Percentiles rank a stretch among this genome's conserved stretches.
These are phyloP conservation scores for Andrena fulva DNA, from an alignment of 2,888 invertebrate species.

Conservation along the genomic window DNA sequence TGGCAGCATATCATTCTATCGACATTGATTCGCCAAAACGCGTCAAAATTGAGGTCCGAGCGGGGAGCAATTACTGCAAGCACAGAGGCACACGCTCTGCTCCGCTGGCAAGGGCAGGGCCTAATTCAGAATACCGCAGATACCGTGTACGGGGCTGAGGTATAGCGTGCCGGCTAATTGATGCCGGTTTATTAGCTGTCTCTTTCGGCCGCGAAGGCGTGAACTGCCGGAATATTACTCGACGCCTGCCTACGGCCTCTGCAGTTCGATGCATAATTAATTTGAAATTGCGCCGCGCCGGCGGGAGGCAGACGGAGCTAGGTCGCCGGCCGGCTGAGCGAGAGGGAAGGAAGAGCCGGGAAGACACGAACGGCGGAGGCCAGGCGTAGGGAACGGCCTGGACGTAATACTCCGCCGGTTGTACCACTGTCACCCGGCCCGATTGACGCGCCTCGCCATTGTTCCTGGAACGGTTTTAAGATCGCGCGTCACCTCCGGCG, in stretches of 20 bases:
- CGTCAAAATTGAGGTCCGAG: slow-evolving; percentile 57
- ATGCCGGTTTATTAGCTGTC: slow-evolving; percentile 82
- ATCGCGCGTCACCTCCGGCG: slow-evolving; percentile 34
- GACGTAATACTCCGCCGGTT: slow-evolving; percentile 38
- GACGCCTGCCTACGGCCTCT: slow-evolving; percentile 70
- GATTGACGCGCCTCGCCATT: slow-evolving; percentile 57
- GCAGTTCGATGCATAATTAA: slow-evolving; percentile 72
- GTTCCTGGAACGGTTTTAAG: slow-evolving; percentile 63
- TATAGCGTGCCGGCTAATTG: slow-evolving; percentile 81
- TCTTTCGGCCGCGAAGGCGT: slow-evolving; percentile 78
- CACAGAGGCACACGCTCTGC: slow-evolving; percentile 32
- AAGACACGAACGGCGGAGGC: slow-evolving; percentile 7
- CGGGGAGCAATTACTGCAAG: slow-evolving; percentile 40
- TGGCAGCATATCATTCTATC: slow-evolving; percentile 60
- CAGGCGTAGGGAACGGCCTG: slow-evolving; percentile 7
- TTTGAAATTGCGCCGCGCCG: slow-evolving; percentile 68
- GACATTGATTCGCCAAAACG: slow-evolving; percentile 59
- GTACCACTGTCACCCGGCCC: slow-evolving; percentile 50
- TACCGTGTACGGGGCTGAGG: slow-evolving; percentile 58
- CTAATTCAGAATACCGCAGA: slow-evolving; percentile 70
- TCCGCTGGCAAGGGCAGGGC: slow-evolving; percentile 42
- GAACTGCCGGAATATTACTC: slow-evolving; percentile 77
- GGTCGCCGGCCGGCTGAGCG: slow-evolving; percentile 3
- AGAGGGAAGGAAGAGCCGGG: slow-evolving; percentile 32
- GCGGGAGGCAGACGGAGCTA: slow-evolving; percentile 30